Evolutionary conservation across 2,113 vertebrate species (phyloP), one percentile per base, ranked within the genome.

Genomic region (Dasyurus viverrinus): DNA sequence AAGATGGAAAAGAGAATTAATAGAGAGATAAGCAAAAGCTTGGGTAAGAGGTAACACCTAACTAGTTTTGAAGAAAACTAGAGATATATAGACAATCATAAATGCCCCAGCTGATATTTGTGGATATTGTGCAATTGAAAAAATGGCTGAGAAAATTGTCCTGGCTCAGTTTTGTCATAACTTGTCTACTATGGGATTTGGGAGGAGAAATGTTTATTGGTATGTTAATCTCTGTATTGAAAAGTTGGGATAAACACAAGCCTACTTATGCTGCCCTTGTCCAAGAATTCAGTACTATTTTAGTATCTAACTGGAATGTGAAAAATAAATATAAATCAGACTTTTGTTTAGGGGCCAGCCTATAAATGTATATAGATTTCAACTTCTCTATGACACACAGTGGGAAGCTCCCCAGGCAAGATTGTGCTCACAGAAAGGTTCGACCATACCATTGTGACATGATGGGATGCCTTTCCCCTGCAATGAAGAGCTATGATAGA

Each of bases 401-500:
- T 27, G 90, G 91, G 53, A 96, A 92, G 89, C n/a, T 76, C 92
- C 16, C 53, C 95, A 93, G 27, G 68, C 68, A 84, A 84, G 92
- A 53, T 57, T 92, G 8, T 84, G 90, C n/a, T 48, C 68, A 84
- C 68, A 94, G 93, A 90, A 95, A 95, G 89, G 92, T 53, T 42
- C 68, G 16, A 26, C 92, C 90, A 92, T 46, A 89, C 68, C 94
- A 50, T 93, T 94, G 30, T 93, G 90, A 95, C 84, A 68, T 94
- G 50, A 54, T 30, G n/a, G 68, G 68, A n/a, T 47, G 60, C n/a
- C 92, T 95, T 95, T 55, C 93, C 89, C 90, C 0, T 92, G 84
- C 93, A 95, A 91, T 96, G 96, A 96, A 92, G 94, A 94, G 94
- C 93, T 97, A 93, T 93, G 94, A 91, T 93, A 0, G 19, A 97